A percentile compares a stretch with the other conserved stretches of the same genome.
Evolutionary conservation across 2,797 vertebrate genomes (phyloP).

Genomic region (Ispidina picta): DNA sequence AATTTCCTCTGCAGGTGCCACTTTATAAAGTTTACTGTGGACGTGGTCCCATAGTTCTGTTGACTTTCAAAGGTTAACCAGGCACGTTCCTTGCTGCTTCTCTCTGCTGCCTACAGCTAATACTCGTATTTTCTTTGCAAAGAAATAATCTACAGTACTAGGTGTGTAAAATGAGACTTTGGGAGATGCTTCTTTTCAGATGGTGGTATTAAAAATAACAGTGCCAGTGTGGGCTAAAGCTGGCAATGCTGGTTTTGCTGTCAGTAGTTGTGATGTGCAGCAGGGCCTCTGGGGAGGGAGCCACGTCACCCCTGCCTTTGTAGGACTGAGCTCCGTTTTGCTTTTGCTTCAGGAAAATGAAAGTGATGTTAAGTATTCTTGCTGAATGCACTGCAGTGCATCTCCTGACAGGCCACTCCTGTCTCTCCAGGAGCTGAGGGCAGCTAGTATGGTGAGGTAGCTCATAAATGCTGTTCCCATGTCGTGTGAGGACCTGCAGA

Average conservation of each 20-base stretch:
- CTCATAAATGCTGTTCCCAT: not conserved
- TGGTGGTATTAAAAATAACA: not conserved
- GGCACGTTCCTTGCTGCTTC: not conserved
- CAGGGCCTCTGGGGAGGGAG: rapidly evolving
- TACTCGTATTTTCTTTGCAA: not conserved
- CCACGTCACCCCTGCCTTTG: not conserved
- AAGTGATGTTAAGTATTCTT: not conserved
- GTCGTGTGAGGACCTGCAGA: constrained; percentile 21
- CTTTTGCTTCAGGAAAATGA: constrained; percentile 1
- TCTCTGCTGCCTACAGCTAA: not conserved
- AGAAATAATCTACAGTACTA: not conserved
- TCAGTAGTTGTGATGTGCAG: not conserved
- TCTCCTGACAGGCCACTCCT: not conserved
- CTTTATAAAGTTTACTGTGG: constrained; percentile 48
- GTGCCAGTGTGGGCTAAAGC: not conserved
- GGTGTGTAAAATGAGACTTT: not conserved
- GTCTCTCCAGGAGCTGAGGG: not conserved
- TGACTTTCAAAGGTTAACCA: constrained; percentile 44
- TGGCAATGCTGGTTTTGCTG: not conserved
- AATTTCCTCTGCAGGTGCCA: constrained; percentile 61
- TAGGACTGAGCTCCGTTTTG: not conserved
- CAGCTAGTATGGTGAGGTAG: not conserved
- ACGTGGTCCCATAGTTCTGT: constrained; percentile 31
- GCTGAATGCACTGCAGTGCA: not conserved
- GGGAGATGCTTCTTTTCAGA: not conserved